Conservation (phyloP, 2,888 invertebrate species). For the Metalampra italica region DNA sequence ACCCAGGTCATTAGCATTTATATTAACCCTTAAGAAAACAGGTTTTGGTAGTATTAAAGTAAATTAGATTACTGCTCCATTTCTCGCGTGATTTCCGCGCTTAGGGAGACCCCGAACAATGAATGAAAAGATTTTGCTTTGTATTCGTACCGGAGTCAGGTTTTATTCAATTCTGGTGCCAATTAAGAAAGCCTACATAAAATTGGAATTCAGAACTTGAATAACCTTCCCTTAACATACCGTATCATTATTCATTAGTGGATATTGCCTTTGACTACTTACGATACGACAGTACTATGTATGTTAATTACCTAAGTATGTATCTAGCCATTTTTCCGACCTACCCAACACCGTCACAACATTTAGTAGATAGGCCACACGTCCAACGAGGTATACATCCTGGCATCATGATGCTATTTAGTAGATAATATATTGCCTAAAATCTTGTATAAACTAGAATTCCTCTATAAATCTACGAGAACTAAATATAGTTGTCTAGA, state of each 20-base stretch:
- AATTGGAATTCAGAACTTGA: neutral
- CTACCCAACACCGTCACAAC: no score
- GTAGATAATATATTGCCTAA: no score
- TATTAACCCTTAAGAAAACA: conserved; percentile 64
- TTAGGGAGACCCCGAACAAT: neutral
- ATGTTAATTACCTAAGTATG: no score
- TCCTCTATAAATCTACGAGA: no score
- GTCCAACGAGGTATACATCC: no score
- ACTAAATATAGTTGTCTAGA: no score
- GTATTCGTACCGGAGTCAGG: neutral
- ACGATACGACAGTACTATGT: no score
- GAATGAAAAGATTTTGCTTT: conserved; percentile 4
- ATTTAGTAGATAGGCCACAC: no score
- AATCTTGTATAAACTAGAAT: no score
- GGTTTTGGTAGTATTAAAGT: conserved; percentile 46
- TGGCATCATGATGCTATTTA: no score
- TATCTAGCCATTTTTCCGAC: no score
- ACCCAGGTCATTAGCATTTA: conserved; percentile 59
- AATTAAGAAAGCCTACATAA: neutral
- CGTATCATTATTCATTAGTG: neutral
- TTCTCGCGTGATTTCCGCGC: conserved; percentile 18
- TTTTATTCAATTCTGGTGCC: conserved; percentile 2
- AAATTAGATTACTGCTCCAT: conserved; percentile 45
- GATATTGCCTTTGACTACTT: no score
- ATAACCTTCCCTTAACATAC: neutral